phyloP scores from a whole-genome alignment of 2,888 invertebrate genomes.

The Hirtodrosophila trivittata region DNA sequence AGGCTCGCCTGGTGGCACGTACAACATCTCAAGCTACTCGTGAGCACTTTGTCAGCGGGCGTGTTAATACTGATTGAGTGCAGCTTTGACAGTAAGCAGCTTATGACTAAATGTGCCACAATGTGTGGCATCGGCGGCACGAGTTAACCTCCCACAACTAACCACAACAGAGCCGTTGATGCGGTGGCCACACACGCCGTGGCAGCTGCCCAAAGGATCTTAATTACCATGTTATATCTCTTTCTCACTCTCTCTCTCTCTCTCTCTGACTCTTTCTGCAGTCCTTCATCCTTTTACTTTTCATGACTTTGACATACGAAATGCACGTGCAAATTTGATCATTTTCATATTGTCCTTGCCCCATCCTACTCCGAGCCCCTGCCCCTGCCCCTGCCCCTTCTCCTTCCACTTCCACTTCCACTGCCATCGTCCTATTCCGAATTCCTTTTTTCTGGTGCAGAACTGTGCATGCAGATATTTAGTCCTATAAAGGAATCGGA shows the following conservation, averaged over 20 bases:
- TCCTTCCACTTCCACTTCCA: neutral
- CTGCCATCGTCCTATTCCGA: neutral
- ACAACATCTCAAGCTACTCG: constrained; percentile 38
- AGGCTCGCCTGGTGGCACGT: constrained; percentile 33
- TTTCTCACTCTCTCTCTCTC: no score
- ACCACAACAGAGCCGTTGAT: constrained; percentile 12
- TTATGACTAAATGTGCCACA: constrained; percentile 34
- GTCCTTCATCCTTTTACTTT: constrained; percentile 14
- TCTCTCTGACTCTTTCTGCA: constrained; percentile 3
- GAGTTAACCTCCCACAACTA: no score
- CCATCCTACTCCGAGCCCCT: neutral
- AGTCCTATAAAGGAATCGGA: neutral
- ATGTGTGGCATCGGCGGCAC: constrained; percentile 1
- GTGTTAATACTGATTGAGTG: constrained; percentile 71
- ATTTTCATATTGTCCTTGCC: constrained; percentile 28
- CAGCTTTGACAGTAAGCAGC: constrained; percentile 61
- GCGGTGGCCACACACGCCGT: neutral
- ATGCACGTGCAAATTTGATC: constrained; percentile 67
- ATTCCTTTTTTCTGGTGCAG: constrained; percentile 7
- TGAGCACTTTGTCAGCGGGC: constrained; percentile 44
- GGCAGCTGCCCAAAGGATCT: constrained; percentile 5
- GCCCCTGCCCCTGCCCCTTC: neutral
- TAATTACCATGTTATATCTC: constrained; percentile 33
- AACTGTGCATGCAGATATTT: constrained; percentile 38
- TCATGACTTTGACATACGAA: constrained; percentile 19